Conservation (phyloP, 1,140 invertebrate species). For the Tetranychus urticae region DNA sequence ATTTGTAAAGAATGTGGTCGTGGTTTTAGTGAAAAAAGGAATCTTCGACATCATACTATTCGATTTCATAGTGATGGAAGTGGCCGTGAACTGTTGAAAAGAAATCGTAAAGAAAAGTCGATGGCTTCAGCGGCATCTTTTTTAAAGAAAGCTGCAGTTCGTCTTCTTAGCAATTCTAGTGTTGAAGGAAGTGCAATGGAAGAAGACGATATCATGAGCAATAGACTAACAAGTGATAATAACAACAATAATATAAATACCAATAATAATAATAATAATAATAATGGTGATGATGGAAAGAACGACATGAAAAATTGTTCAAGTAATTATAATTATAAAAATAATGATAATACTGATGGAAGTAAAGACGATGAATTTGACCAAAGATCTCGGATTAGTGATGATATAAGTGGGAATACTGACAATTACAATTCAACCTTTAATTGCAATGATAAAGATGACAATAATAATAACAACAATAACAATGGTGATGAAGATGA, state of each 20-base stretch:
- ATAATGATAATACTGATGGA: too few relatives aligned
- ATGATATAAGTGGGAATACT: too few relatives aligned
- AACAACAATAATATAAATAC: not conserved
- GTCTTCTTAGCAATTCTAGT: not conserved
- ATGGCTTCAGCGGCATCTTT: not conserved
- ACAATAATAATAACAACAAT: too few relatives aligned
- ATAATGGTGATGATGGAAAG: not conserved
- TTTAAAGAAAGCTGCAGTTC: not conserved
- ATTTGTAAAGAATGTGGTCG: constrained; percentile 25
- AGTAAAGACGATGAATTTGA: too few relatives aligned
- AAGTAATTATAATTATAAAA: too few relatives aligned
- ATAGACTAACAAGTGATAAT: not conserved
- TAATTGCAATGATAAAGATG: too few relatives aligned
- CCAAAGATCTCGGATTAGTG: too few relatives aligned
- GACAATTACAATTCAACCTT: too few relatives aligned
- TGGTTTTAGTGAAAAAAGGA: constrained; percentile 24
- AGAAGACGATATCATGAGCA: not conserved
- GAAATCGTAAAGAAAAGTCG: constrained; percentile 7
- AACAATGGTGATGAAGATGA: too few relatives aligned
- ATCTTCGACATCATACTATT: constrained; percentile 24
- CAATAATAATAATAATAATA: too few relatives aligned
- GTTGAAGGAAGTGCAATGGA: not conserved
- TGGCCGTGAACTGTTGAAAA: constrained; percentile 16
- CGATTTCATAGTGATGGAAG: constrained; percentile 21
- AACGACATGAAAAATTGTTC: too few relatives aligned